Percentiles rank a stretch among this genome's conserved stretches.
These are phyloP conservation scores for Spodoptera littoralis DNA, from an alignment of 2,888 invertebrate genomes.

Conservation along the genomic window DNA sequence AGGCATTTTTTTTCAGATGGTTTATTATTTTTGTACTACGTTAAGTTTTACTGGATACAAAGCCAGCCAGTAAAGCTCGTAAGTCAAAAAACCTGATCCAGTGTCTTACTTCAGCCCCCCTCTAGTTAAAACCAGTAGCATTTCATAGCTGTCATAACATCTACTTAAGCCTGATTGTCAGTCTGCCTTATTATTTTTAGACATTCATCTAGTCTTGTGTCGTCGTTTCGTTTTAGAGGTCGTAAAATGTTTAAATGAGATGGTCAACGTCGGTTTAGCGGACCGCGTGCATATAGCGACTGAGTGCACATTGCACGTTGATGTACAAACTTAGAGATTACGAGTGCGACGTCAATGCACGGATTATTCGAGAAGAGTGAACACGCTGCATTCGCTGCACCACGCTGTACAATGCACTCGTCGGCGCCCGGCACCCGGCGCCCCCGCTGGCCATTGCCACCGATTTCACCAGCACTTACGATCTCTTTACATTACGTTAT, in stretches of 20 bases:
- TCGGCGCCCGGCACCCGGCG: constrained; percentile 56
- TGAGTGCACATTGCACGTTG: constrained; percentile 63
- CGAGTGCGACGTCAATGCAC: constrained; percentile 81
- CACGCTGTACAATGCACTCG: constrained; percentile 74
- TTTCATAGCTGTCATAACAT: too few species aligned
- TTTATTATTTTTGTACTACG: too few species aligned
- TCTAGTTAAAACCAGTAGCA: too few species aligned
- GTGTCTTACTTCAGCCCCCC: too few species aligned
- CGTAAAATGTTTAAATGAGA: constrained; percentile 61
- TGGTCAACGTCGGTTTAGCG: constrained; percentile 57
- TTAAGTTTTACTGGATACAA: too few species aligned
- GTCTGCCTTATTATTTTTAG: constrained; percentile 30
- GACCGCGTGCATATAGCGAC: constrained; percentile 65
- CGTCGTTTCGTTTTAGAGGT: constrained; percentile 54
- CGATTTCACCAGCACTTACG: constrained; percentile 72
- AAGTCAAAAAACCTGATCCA: too few species aligned
- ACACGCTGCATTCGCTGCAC: constrained; percentile 74
- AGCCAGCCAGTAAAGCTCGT: too few species aligned
- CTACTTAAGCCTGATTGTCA: constrained; percentile 9
- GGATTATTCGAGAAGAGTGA: constrained; percentile 82
- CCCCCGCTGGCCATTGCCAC: constrained; percentile 78
- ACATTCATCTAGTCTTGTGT: constrained; percentile 37
- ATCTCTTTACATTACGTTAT: constrained; percentile 62
- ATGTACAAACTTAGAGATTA: constrained; percentile 73
- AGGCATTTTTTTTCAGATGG: too few species aligned